Conservation (phyloP, 1,140 invertebrate genomes). For the Zaprionus taronus region DNA sequence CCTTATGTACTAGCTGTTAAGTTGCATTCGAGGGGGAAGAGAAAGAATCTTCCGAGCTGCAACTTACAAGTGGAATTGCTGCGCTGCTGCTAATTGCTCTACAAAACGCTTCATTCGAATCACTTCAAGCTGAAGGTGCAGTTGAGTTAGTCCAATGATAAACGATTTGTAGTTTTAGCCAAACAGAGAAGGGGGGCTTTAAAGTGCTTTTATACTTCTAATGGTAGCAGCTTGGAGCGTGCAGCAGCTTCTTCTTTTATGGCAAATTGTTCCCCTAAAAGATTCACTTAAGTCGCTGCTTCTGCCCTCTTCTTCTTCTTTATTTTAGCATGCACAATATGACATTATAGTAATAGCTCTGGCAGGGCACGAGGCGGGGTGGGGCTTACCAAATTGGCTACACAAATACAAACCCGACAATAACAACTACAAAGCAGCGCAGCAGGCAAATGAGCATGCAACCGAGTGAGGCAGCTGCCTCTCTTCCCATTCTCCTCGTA, state of each 20-base stretch:
- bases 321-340: neutral
- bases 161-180: neutral
- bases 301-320: neutral
- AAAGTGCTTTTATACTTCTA: neutral
- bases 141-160: neutral
- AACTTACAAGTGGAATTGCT: neutral
- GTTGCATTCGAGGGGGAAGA: too few relatives aligned
- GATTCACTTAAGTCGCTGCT: constrained; percentile 3
- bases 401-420: constrained; percentile 23
- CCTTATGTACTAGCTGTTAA: too few relatives aligned
- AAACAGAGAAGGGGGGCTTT: neutral
- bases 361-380: neutral
- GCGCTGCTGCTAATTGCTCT: neutral
- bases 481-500: neutral
- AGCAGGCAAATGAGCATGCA: constrained; percentile 42
- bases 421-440: constrained; percentile 2
- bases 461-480: neutral
- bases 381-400: constrained; percentile 26
- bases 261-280: neutral
- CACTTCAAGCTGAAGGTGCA: constrained; percentile 1
- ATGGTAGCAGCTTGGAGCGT: neutral
- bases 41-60: too few relatives aligned
- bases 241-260: neutral
- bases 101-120: neutral
- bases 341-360: neutral